Percentiles rank a stretch among this genome's conserved stretches.
phyloP scores from a whole-genome alignment of 1,140 invertebrate species.

The Latrodectus geometricus region DNA sequence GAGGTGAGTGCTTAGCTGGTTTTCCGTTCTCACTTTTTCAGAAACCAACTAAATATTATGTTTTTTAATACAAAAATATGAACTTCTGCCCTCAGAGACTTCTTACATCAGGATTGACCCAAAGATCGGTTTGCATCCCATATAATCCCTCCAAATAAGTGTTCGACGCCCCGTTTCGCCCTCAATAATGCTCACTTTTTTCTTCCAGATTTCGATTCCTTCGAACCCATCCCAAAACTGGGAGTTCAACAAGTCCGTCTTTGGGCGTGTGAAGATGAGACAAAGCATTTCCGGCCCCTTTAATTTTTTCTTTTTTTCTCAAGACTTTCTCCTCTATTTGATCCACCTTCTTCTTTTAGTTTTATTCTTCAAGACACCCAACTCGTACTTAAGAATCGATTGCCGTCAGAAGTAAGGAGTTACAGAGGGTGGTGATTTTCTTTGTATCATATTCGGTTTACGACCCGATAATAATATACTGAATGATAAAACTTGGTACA shows the following conservation, averaged over 20 bases:
- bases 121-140: background rate
- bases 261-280: slow-evolving; percentile 22
- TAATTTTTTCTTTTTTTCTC: background rate
- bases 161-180: slow-evolving; percentile 17
- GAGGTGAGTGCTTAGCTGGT: too few relatives aligned
- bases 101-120: background rate
- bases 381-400: background rate
- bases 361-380: background rate
- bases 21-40: too few relatives aligned
- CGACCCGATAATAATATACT: too few relatives aligned
- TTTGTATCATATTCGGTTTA: too few relatives aligned
- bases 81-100: background rate
- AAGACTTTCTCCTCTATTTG: slow-evolving; percentile 16
- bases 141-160: slow-evolving; percentile 8
- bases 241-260: slow-evolving; percentile 44
- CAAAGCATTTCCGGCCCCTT: slow-evolving; percentile 46
- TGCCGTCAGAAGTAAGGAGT: background rate
- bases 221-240: slow-evolving; percentile 15
- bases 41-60: too few relatives aligned
- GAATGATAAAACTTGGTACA: too few relatives aligned
- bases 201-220: background rate
- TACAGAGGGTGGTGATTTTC: background rate
- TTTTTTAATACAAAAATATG: too few relatives aligned
- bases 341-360: background rate
- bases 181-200: background rate